Evolutionary conservation across 2,888 invertebrate species (phyloP).

Genomic region (Agriotes lineatus): DNA sequence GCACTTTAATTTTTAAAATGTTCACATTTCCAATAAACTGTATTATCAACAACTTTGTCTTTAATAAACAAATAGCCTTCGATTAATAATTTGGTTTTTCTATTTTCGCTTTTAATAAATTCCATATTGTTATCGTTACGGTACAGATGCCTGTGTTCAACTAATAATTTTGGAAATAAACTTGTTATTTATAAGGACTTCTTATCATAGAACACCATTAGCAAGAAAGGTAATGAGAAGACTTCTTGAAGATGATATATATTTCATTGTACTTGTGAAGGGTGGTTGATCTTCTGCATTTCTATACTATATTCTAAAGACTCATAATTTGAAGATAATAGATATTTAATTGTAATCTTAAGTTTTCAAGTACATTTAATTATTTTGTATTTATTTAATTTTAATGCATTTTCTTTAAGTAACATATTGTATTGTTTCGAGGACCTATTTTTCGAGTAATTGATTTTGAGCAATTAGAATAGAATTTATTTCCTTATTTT

Average conservation of each 20-base stretch:
- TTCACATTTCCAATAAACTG: slow-evolving; percentile 9
- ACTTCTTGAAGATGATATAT: not conserved
- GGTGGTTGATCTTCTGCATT: too few species aligned
- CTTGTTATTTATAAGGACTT: not conserved
- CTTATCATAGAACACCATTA: not conserved
- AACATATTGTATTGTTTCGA: not conserved
- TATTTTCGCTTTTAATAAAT: slow-evolving; percentile 1
- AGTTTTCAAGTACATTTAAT: not conserved
- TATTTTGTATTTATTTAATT: not conserved
- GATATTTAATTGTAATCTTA: not conserved
- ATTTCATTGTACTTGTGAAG: not conserved
- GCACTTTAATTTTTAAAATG: slow-evolving; percentile 5
- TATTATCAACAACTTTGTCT: slow-evolving; percentile 13
- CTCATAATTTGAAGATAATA: not conserved
- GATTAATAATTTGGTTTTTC: slow-evolving; percentile 10
- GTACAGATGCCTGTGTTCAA: not conserved
- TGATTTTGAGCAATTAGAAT: not conserved
- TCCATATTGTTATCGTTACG: not conserved
- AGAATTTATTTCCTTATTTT: too few species aligned
- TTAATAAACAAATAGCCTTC: slow-evolving; percentile 14
- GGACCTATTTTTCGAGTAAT: not conserved
- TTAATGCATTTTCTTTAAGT: not conserved
- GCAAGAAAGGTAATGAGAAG: not conserved
- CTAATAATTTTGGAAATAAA: not conserved
- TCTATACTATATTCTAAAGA: too few species aligned